Conservation (phyloP, 2,888 invertebrate genomes). For the Saturnia japonica region DNA sequence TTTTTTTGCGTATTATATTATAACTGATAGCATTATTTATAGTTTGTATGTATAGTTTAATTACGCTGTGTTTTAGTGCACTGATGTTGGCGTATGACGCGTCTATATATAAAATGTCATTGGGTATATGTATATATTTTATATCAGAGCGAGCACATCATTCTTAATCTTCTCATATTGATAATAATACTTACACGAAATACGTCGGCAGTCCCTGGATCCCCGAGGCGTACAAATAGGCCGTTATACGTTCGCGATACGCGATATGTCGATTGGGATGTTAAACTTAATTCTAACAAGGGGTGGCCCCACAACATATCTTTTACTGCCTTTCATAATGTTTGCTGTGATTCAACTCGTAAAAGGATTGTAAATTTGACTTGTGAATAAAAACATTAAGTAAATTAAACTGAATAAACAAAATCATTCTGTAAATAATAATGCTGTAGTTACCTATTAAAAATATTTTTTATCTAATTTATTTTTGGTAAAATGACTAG, state of each 20-base stretch:
- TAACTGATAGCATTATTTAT: no score
- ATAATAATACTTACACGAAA: constrained; percentile 14
- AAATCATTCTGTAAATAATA: not conserved
- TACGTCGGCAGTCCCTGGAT: constrained; percentile 27
- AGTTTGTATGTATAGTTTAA: no score
- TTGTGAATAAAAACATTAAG: constrained; percentile 28
- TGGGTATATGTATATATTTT: constrained; percentile 19
- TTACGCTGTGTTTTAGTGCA: no score
- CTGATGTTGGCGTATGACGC: no score
- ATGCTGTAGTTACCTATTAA: not conserved
- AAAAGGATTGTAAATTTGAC: constrained; percentile 36
- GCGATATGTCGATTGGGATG: constrained; percentile 79
- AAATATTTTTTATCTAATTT: not conserved
- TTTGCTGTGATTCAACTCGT: constrained; percentile 64
- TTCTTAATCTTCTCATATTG: constrained; percentile 14
- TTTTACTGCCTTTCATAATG: constrained; percentile 65
- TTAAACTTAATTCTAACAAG: constrained; percentile 77
- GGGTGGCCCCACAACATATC: constrained; percentile 65
- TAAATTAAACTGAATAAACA: constrained; percentile 22
- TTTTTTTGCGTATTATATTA: no score
- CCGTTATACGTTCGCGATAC: constrained; percentile 60
- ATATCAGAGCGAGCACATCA: constrained; percentile 16
- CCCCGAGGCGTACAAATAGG: constrained; percentile 63
- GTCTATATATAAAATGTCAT: no score
- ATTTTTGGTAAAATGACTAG: not conserved